phyloP scores from a whole-genome alignment of 2,797 vertebrate genomes.

The Paguma larvata region DNA sequence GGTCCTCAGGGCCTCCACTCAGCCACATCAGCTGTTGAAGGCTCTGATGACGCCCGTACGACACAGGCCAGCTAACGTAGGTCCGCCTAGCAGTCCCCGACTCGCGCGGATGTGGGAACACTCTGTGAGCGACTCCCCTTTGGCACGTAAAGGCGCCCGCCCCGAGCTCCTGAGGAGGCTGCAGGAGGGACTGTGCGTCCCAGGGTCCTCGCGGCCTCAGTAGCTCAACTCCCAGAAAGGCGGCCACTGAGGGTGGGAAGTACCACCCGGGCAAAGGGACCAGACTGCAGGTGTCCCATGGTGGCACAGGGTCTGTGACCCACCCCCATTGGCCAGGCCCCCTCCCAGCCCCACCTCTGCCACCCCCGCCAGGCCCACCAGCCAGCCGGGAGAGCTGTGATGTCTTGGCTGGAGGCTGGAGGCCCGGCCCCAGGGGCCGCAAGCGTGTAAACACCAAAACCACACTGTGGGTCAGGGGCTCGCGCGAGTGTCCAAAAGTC shows the following conservation, averaged over 20 bases:
- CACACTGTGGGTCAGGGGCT: no score
- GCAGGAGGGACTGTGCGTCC: neutral
- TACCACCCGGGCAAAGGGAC: neutral
- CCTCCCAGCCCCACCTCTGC: no score
- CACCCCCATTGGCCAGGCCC: neutral
- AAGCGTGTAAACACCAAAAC: no score
- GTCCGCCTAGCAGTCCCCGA: neutral
- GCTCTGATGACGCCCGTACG: neutral
- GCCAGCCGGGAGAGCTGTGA: neutral
- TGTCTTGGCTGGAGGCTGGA: neutral
- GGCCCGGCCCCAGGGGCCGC: neutral
- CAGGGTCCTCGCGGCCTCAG: neutral
- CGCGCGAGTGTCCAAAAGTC: no score
- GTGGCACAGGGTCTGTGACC: neutral
- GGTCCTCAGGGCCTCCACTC: neutral
- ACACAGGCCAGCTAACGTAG: no score
- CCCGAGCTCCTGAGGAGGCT: neutral
- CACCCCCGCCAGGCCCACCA: no score
- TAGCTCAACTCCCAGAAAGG: neutral
- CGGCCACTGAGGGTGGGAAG: neutral
- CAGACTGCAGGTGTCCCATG: neutral
- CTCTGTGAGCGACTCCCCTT: neutral
- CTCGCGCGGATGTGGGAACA: neutral
- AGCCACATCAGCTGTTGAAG: neutral
- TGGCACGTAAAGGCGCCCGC: fast-evolving